Percentiles rank a stretch among this genome's conserved stretches.
Evolutionary conservation across 1,140 invertebrate species (phyloP).

Genomic region (Streblospio benedicti): DNA sequence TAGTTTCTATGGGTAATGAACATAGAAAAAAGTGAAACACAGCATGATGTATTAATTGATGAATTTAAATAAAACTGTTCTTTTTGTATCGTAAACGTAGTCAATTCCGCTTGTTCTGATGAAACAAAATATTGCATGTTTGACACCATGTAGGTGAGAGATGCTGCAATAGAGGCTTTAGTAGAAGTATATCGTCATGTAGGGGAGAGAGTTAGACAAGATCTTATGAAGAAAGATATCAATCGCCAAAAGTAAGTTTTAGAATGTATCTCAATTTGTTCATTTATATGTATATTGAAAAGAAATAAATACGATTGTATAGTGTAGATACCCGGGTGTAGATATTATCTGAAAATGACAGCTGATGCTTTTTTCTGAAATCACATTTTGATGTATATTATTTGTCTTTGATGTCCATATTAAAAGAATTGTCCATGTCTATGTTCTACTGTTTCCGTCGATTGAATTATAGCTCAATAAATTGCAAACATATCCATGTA

Average conservation of each 20-base stretch:
- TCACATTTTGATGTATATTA: too few relatives aligned
- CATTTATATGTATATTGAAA: slow-evolving; percentile 6
- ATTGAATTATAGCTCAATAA: too few relatives aligned
- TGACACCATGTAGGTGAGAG: slow-evolving; percentile 52
- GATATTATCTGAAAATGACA: too few relatives aligned
- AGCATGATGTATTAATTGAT: not conserved
- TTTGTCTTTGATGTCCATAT: too few relatives aligned
- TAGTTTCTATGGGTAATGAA: not conserved
- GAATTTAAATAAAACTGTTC: not conserved
- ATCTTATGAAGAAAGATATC: slow-evolving; percentile 69
- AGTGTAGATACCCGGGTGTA: too few relatives aligned
- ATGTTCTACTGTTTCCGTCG: too few relatives aligned
- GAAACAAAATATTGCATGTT: not conserved
- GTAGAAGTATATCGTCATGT: slow-evolving; percentile 88
- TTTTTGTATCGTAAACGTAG: not conserved
- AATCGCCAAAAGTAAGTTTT: slow-evolving; percentile 66
- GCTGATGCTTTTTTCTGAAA: too few relatives aligned
- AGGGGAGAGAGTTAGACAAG: slow-evolving; percentile 74
- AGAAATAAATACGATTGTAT: too few relatives aligned
- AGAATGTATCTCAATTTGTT: not conserved
- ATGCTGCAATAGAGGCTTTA: slow-evolving; percentile 73
- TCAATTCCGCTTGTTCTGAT: not conserved
- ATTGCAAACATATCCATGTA: too few relatives aligned
- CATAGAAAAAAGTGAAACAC: not conserved
- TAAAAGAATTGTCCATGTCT: too few relatives aligned